phyloP scores from a whole-genome alignment of 2,888 invertebrate species.

The Clitarchus hookeri region DNA sequence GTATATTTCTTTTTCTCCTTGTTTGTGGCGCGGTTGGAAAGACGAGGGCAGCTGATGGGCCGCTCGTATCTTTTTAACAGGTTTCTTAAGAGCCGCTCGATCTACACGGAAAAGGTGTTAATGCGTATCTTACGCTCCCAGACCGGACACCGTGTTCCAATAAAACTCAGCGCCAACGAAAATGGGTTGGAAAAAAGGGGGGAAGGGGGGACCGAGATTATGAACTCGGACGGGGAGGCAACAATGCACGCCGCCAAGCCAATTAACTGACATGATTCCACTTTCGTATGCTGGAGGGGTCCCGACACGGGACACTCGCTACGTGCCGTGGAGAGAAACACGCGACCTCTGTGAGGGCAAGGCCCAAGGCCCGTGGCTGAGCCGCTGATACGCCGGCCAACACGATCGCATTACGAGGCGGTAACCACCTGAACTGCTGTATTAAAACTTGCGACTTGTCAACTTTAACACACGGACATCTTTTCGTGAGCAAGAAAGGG shows the following conservation, averaged over 20 bases:
- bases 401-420: too few relatives aligned
- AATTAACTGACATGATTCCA: background rate
- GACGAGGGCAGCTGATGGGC: background rate
- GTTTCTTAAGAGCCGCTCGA: constrained; percentile 9
- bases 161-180: background rate
- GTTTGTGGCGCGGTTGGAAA: background rate
- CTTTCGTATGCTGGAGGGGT: background rate
- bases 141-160: constrained; percentile 14
- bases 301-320: background rate
- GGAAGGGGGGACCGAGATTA: background rate
- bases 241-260: background rate
- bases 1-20: background rate
- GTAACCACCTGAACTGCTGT: too few relatives aligned
- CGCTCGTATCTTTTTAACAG: constrained; percentile 14
- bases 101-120: constrained; percentile 4
- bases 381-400: too few relatives aligned
- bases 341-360: too few relatives aligned
- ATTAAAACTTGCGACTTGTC: too few relatives aligned
- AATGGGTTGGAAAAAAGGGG: too few relatives aligned
- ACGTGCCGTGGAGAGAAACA: background rate
- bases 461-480: too few relatives aligned
- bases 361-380: too few relatives aligned
- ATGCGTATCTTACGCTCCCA: constrained; percentile 14
- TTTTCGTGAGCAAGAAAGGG: too few relatives aligned
- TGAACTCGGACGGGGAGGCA: background rate